These are phyloP conservation scores for Heterodera filipjevi DNA, from an alignment of 2,888 invertebrate species.

Conservation along the genomic window DNA sequence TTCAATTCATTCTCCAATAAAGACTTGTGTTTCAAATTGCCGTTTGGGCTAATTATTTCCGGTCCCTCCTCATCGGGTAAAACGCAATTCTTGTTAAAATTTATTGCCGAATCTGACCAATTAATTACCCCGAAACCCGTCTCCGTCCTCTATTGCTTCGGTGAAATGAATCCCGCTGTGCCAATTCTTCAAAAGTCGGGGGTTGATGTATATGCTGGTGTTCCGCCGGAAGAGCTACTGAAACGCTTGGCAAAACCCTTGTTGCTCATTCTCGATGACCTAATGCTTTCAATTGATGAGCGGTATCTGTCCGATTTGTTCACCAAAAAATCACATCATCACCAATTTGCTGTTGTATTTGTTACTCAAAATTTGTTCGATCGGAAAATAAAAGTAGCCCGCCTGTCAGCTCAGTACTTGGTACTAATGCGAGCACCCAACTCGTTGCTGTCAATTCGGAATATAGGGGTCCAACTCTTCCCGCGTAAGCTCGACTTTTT, in stretches of 20 bases:
- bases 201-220: constrained; percentile 22
- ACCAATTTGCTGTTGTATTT: constrained; percentile 30
- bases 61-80: constrained; percentile 17
- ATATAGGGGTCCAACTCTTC: constrained; percentile 33
- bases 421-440: constrained; percentile 35
- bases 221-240: constrained; percentile 29
- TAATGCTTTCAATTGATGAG: constrained; percentile 29
- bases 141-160: constrained; percentile 26
- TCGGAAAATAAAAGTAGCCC: constrained; percentile 31
- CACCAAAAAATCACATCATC: constrained; percentile 39
- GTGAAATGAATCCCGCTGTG: constrained; percentile 16
- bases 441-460: constrained; percentile 18
- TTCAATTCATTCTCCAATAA: constrained; percentile 12
- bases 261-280: constrained; percentile 32
- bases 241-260: constrained; percentile 13
- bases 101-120: neutral
- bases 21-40: constrained; percentile 15
- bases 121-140: constrained; percentile 18
- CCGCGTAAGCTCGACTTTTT: constrained; percentile 29
- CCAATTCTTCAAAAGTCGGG: constrained; percentile 33
- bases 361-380: constrained; percentile 39
- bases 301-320: constrained; percentile 34
- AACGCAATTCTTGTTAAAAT: constrained; percentile 12
- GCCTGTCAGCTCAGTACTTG: constrained; percentile 35
- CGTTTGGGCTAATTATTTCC: constrained; percentile 13